These are phyloP conservation scores for Campoplex capitator DNA, from an alignment of 2,888 invertebrate genomes.

Conservation along the genomic window DNA sequence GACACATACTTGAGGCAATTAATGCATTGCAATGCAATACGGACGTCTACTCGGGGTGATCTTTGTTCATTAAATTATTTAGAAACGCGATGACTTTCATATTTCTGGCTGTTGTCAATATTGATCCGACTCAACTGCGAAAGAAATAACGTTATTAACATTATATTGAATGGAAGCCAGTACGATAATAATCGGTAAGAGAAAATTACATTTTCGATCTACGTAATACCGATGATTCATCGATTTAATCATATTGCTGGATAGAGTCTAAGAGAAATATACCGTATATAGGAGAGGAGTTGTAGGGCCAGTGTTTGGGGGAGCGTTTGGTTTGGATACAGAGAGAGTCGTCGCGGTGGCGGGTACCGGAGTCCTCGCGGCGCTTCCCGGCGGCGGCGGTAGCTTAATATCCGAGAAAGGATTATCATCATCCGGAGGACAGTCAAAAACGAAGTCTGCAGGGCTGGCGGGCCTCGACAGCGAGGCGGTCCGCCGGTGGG, in stretches of 20 bases:
- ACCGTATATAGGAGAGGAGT: slow-evolving; percentile 80
- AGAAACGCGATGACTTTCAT: neutral
- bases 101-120: slow-evolving; percentile 7
- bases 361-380: slow-evolving; percentile 83
- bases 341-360: slow-evolving; percentile 83
- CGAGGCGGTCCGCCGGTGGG: slow-evolving; percentile 87
- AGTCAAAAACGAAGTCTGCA: slow-evolving; percentile 82
- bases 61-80: slow-evolving; percentile 50
- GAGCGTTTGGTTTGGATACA: slow-evolving; percentile 76
- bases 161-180: neutral
- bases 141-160: slow-evolving; percentile 15
- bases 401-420: slow-evolving; percentile 81
- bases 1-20: slow-evolving; percentile 10
- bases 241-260: neutral
- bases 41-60: slow-evolving; percentile 65
- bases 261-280: slow-evolving; percentile 45
- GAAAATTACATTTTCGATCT: neutral
- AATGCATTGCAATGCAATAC: slow-evolving; percentile 16
- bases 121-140: neutral
- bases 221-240: slow-evolving; percentile 25
- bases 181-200: slow-evolving; percentile 10
- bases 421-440: slow-evolving; percentile 80
- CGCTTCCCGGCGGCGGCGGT: slow-evolving; percentile 79
- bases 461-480: slow-evolving; percentile 88
- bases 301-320: slow-evolving; percentile 79